Evolutionary conservation across 2,888 invertebrate species (phyloP).

Genomic region (Thyatira batis): DNA sequence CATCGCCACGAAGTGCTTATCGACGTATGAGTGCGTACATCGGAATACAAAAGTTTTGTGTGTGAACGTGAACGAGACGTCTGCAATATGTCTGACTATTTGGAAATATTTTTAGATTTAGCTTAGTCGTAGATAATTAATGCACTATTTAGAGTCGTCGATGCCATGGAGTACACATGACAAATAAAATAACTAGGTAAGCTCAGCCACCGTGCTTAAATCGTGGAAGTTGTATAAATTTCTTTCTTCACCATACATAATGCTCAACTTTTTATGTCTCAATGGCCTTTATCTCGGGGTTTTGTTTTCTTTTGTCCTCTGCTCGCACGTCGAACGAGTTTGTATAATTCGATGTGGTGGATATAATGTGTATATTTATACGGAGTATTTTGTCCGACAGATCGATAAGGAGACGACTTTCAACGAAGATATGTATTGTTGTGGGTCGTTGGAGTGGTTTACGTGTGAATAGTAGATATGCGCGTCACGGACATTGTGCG

Average conservation of each 20-base stretch:
- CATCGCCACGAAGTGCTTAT: conserved; percentile 49
- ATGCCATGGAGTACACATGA: conserved; percentile 73
- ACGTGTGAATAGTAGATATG: conserved; percentile 71
- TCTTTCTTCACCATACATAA: conserved; percentile 46
- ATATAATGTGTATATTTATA: conserved; percentile 58
- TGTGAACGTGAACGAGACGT: conserved; percentile 73
- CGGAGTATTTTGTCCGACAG: conserved; percentile 72
- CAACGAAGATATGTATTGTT: conserved; percentile 71
- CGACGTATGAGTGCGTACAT: conserved; percentile 52
- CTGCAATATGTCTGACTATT: conserved; percentile 83
- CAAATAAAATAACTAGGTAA: conserved; percentile 61
- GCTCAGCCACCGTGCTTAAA: conserved; percentile 32
- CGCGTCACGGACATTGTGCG: conserved; percentile 67
- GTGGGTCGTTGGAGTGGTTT: conserved; percentile 60
- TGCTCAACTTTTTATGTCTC: conserved; percentile 78
- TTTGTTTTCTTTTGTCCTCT: conserved; percentile 81
- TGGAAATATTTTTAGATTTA: conserved; percentile 81
- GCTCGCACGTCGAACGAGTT: conserved; percentile 68
- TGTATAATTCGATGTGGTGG: conserved; percentile 55
- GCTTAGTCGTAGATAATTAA: conserved; percentile 59
- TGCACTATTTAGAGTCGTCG: conserved; percentile 49
- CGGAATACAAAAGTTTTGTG: conserved; percentile 62
- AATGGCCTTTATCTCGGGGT: conserved; percentile 79
- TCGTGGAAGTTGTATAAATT: conserved; percentile 17
- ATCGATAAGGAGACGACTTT: conserved; percentile 74